These are phyloP conservation scores for Catharus fuscescens DNA, from an alignment of 2,113 vertebrate genomes.

Conservation along the genomic window DNA sequence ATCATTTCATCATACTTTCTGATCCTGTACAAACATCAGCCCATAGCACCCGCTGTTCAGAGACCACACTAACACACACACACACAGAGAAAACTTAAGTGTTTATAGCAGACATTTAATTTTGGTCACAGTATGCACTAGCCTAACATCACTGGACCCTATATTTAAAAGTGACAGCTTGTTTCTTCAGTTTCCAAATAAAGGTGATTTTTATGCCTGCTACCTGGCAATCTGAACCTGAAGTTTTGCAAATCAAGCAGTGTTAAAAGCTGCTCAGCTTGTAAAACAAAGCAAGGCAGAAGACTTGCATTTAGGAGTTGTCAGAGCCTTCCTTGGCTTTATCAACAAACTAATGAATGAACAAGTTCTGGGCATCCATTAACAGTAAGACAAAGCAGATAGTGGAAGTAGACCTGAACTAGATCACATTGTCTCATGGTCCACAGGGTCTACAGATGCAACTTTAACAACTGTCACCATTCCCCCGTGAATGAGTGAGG, in stretches of 20 bases:
- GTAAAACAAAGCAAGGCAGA: neutral
- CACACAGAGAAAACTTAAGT: neutral
- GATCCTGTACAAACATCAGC: neutral
- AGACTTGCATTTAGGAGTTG: neutral
- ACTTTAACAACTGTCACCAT: neutral
- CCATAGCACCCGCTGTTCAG: neutral
- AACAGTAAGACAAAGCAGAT: neutral
- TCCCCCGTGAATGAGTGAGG: neutral
- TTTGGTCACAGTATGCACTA: neutral
- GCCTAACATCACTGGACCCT: neutral
- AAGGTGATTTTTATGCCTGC: neutral
- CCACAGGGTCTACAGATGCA: neutral
- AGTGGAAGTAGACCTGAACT: neutral
- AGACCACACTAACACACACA: neutral
- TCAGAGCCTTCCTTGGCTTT: neutral
- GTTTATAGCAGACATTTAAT: neutral
- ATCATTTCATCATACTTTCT: neutral
- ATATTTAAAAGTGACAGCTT: accelerated
- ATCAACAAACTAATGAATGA: neutral
- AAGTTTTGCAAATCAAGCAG: neutral
- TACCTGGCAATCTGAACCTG: neutral
- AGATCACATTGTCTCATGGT: neutral
- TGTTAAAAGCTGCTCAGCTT: neutral
- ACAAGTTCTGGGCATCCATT: too few relatives aligned
- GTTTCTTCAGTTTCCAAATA: neutral